Evolutionary conservation across 2,888 invertebrate species (phyloP).

Genomic region (Plagiodera versicolora): DNA sequence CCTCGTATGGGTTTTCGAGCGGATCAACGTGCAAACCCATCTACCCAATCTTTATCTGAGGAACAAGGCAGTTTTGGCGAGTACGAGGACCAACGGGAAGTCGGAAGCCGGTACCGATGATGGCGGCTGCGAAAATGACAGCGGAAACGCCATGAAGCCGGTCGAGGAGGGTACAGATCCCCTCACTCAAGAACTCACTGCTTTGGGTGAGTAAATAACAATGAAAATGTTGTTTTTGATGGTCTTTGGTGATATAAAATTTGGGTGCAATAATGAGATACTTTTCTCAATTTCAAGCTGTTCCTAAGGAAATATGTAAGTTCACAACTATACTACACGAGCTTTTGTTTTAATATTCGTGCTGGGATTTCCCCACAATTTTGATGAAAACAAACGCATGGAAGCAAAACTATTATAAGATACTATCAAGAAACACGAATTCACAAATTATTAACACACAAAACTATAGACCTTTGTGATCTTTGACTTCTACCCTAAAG

Average conservation of each 20-base stretch:
- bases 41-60: constrained; percentile 79
- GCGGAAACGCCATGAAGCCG: constrained; percentile 46
- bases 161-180: constrained; percentile 55
- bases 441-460: too few species aligned
- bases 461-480: too few species aligned
- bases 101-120: constrained; percentile 21
- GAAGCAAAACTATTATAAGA: too few species aligned
- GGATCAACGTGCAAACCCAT: constrained; percentile 90
- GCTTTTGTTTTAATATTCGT: too few species aligned
- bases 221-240: too few species aligned
- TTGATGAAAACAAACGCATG: too few species aligned
- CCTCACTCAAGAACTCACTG: constrained; percentile 53
- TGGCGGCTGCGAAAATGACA: constrained; percentile 28
- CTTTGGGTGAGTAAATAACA: constrained; percentile 51
- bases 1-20: constrained; percentile 92
- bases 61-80: constrained; percentile 40
- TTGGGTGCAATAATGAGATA: background rate
- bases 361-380: too few species aligned
- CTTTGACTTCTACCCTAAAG: too few species aligned
- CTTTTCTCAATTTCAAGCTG: constrained; percentile 15
- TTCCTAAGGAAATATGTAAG: constrained; percentile 18
- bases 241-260: background rate
- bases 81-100: constrained; percentile 33
- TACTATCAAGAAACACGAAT: too few species aligned
- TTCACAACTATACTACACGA: background rate